Conservation (phyloP, 1,140 invertebrate genomes). For the Calosoma granatense region DNA sequence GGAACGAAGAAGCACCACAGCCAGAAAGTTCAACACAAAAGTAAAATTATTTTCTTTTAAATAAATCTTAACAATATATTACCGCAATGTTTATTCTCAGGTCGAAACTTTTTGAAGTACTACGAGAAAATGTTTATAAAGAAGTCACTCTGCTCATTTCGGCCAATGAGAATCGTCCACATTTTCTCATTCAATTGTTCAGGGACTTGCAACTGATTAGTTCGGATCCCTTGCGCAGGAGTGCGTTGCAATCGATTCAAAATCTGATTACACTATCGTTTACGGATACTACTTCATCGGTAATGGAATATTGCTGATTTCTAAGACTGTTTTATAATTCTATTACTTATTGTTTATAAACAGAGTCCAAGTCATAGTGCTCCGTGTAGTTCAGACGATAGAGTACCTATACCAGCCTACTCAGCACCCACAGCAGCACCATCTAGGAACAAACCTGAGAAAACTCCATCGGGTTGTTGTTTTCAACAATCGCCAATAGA, state of each 20-base stretch:
- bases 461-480: not conserved
- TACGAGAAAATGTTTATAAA: slow-evolving; percentile 57
- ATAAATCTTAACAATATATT: too few species aligned
- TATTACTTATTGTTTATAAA: not conserved
- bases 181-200: slow-evolving; percentile 55
- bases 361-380: not conserved
- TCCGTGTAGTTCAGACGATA: not conserved
- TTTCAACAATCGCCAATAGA: not conserved
- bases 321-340: not conserved
- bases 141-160: slow-evolving; percentile 58
- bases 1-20: not conserved
- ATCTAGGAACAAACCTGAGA: slow-evolving; percentile 1
- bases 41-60: not conserved
- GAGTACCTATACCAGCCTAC: not conserved
- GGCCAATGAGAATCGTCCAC: slow-evolving; percentile 55
- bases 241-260: slow-evolving; percentile 48
- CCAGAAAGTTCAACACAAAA: not conserved
- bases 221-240: slow-evolving; percentile 51
- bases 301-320: not conserved
- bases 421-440: not conserved
- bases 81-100: slow-evolving; percentile 20
- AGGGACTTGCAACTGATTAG: slow-evolving; percentile 52
- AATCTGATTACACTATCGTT: slow-evolving; percentile 28
- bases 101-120: slow-evolving; percentile 50
- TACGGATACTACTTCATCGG: slow-evolving; percentile 8